Evolutionary conservation across 2,113 vertebrate genomes (phyloP).

Genomic region (Phainopepla nitens): DNA sequence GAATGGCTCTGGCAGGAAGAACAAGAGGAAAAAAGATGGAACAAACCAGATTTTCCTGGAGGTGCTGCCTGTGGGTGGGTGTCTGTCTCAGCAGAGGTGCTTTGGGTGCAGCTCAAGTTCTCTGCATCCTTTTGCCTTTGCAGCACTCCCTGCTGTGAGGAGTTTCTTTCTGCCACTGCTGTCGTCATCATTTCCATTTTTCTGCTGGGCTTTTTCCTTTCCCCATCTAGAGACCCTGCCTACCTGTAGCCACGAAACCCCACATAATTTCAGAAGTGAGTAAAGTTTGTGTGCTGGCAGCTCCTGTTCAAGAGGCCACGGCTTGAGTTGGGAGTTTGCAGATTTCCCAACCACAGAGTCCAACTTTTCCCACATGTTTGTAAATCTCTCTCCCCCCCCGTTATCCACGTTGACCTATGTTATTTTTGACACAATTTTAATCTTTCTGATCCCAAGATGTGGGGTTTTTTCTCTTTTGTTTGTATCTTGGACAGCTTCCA

Average conservation of each 20-base stretch:
- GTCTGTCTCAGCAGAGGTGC: not conserved
- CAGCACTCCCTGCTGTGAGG: not conserved
- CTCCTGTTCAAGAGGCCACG: too few relatives aligned
- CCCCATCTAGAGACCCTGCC: not conserved
- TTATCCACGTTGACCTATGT: not conserved
- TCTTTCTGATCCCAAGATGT: not conserved
- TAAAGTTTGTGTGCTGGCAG: rapidly evolving
- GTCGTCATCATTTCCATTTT: not conserved
- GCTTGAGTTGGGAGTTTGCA: not conserved
- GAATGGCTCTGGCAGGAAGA: not conserved
- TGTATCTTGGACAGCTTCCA: not conserved
- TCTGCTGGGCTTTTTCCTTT: not conserved
- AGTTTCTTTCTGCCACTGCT: not conserved
- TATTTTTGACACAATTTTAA: not conserved
- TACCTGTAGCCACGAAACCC: not conserved
- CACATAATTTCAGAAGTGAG: not conserved
- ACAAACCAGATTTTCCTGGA: not conserved
- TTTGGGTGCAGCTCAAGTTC: not conserved
- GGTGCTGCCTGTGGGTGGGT: not conserved
- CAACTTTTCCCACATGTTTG: not conserved
- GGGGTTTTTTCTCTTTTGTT: not conserved
- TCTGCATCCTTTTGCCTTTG: not conserved
- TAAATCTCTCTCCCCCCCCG: not conserved
- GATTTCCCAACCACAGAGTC: not conserved
- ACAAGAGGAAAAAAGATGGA: not conserved